A percentile compares a stretch with the other conserved stretches of the same genome.
phyloP scores from a whole-genome alignment of 2,113 vertebrate species.

The Choloepus hoffmanni region DNA sequence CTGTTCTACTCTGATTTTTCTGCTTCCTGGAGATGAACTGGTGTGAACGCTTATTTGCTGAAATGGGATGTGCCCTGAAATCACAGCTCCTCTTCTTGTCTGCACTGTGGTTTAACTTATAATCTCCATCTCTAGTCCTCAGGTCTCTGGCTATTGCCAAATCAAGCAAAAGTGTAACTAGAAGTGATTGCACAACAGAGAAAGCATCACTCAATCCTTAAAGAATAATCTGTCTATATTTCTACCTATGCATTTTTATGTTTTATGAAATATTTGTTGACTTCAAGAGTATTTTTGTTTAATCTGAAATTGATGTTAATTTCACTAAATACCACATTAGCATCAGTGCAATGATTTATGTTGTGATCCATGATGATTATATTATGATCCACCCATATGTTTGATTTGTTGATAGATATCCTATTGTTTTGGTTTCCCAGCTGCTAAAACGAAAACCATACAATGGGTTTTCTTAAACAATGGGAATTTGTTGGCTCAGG shows the following conservation, averaged over 20 bases:
- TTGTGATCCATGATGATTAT: not conserved
- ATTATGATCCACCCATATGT: not conserved
- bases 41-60: not conserved
- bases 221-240: accelerated
- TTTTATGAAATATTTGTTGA: not conserved
- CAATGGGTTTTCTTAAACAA: too few relatives aligned
- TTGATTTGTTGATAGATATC: not conserved
- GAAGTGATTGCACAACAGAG: accelerated
- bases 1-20: not conserved
- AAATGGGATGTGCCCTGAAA: too few relatives aligned
- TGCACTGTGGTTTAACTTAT: accelerated
- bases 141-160: too few relatives aligned
- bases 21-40: not conserved
- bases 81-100: accelerated
- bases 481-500: too few relatives aligned
- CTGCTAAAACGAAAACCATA: not conserved
- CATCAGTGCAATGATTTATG: not conserved
- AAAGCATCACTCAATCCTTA: not conserved
- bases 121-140: accelerated
- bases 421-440: not conserved
- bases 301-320: not conserved
- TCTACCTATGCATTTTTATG: not conserved
- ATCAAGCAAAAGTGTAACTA: accelerated
- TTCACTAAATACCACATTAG: not conserved
- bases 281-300: not conserved